These are phyloP conservation scores for Hydropsyche tenuis DNA, from an alignment of 1,140 invertebrate genomes.

Conservation along the genomic window DNA sequence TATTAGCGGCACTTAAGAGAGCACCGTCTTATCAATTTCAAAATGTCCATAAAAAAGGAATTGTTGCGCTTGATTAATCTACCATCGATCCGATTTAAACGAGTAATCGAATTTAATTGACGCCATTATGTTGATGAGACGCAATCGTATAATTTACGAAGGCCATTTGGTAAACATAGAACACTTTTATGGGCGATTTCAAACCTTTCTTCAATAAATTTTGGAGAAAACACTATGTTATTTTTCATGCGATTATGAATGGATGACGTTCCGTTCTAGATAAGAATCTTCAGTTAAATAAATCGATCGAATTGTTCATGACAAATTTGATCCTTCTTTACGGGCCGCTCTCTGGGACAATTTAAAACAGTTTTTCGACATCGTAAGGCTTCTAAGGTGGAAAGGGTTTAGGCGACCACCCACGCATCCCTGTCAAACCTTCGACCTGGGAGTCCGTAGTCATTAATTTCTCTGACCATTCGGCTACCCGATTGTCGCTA, in stretches of 20 bases:
- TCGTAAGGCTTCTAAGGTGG: slow-evolving; percentile 25
- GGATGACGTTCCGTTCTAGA: too few species aligned
- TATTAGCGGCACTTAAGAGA: slow-evolving; percentile 16
- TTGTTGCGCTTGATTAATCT: background rate
- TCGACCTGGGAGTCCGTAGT: slow-evolving; percentile 34
- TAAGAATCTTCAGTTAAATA: slow-evolving; percentile 22
- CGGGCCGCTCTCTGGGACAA: background rate
- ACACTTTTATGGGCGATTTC: too few species aligned
- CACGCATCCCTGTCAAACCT: slow-evolving; percentile 26
- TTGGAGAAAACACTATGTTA: too few species aligned
- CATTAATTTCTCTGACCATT: slow-evolving; percentile 37
- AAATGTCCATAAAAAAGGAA: background rate
- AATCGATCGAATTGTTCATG: slow-evolving; percentile 46
- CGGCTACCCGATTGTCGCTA: slow-evolving; percentile 41
- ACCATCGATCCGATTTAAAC: background rate
- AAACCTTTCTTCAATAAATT: too few species aligned
- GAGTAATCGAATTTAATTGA: slow-evolving; percentile 18
- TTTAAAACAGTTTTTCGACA: slow-evolving; percentile 13
- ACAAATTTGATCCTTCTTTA: slow-evolving; percentile 43
- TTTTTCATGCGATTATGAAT: too few species aligned
- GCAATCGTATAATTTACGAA: background rate
- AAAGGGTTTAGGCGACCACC: slow-evolving; percentile 32
- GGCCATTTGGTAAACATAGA: too few species aligned
- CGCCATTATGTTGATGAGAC: background rate
- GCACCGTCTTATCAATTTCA: slow-evolving; percentile 10